Conservation (phyloP, 1,140 invertebrate species). For the Diabrotica undecimpunctata region DNA sequence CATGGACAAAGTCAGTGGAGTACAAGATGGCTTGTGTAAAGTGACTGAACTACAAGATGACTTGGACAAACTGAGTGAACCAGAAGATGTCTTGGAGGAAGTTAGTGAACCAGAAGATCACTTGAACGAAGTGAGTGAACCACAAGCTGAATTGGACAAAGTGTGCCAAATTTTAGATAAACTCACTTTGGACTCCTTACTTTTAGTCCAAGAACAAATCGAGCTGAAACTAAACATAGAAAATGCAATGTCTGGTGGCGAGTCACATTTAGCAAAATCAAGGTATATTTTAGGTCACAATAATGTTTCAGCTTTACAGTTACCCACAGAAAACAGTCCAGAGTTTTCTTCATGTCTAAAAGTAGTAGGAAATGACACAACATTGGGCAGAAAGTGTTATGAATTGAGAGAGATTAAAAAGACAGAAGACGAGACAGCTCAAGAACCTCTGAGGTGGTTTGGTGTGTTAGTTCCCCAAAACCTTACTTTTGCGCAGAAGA, state of each 20-base stretch:
- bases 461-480: slow-evolving; percentile 69
- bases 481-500: slow-evolving; percentile 61
- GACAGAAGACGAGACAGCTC: slow-evolving; percentile 42
- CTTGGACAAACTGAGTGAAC: too few relatives aligned
- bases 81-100: too few relatives aligned
- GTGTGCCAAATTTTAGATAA: slow-evolving; percentile 59
- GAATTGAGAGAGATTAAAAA: slow-evolving; percentile 38
- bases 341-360: slow-evolving; percentile 55
- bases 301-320: slow-evolving; percentile 59
- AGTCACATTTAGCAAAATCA: slow-evolving; percentile 66
- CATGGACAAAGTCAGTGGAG: too few relatives aligned
- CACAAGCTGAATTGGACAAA: slow-evolving; percentile 32
- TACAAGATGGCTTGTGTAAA: too few relatives aligned
- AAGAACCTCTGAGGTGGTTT: slow-evolving; percentile 71
- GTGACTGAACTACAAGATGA: too few relatives aligned
- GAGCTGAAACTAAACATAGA: slow-evolving; percentile 61
- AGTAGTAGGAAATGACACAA: slow-evolving; percentile 46
- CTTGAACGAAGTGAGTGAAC: neutral
- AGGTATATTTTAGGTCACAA: slow-evolving; percentile 69
- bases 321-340: slow-evolving; percentile 59
- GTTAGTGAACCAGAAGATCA: too few relatives aligned
- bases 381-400: slow-evolving; percentile 41
- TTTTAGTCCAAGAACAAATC: slow-evolving; percentile 67
- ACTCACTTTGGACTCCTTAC: slow-evolving; percentile 57
- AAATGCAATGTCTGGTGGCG: slow-evolving; percentile 58